Evolutionary conservation across 2,888 invertebrate genomes (phyloP).

Genomic region (Amphipoea oculea): DNA sequence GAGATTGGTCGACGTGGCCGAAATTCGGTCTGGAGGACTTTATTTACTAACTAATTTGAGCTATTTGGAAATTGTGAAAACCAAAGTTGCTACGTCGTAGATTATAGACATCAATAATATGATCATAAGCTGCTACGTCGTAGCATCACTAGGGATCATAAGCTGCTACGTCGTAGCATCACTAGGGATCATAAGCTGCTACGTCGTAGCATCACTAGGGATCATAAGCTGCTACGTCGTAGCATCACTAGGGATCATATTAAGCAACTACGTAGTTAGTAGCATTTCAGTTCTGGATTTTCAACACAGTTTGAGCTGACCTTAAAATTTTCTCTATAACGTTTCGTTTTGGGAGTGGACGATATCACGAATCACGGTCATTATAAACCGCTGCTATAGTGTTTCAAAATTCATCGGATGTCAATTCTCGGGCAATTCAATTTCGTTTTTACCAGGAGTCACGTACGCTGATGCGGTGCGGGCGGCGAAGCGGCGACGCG

Average conservation of each 20-base stretch:
- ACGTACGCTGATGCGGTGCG: conserved; percentile 69
- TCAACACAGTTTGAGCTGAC: not conserved
- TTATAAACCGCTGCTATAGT: conserved; percentile 27
- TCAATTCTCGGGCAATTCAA: conserved; percentile 67
- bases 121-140: conserved; percentile 3
- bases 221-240: not conserved
- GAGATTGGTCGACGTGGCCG: not conserved
- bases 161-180: not conserved
- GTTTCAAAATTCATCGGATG: conserved; percentile 64
- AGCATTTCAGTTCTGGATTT: not conserved
- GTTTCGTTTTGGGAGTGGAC: conserved; percentile 1
- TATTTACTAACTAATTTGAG: not conserved
- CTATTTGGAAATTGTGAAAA: not conserved
- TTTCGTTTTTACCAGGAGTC: conserved; percentile 82
- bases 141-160: not conserved
- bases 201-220: not conserved
- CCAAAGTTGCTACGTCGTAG: not conserved
- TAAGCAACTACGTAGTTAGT: not conserved
- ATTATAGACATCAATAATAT: too few species aligned
- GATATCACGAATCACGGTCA: conserved; percentile 32
- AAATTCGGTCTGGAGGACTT: not conserved
- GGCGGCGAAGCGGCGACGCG: conserved; percentile 56
- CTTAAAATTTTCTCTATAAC: conserved; percentile 21
- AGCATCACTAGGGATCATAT: not conserved
- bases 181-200: not conserved